These are phyloP conservation scores for Zaprionus taronus DNA, from an alignment of 1,140 invertebrate genomes.

Conservation along the genomic window DNA sequence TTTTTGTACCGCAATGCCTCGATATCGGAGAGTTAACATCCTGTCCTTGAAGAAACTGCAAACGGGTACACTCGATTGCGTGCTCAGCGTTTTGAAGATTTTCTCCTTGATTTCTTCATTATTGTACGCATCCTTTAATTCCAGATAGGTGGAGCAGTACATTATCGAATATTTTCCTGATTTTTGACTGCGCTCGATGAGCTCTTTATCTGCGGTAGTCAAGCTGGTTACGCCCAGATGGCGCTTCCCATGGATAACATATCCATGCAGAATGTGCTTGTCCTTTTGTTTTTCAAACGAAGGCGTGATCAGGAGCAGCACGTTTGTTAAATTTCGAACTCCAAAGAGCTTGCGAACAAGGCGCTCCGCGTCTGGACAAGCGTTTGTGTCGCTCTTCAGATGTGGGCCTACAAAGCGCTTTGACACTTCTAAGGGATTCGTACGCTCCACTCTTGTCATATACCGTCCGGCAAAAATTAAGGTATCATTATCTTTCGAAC, in stretches of 20 bases:
- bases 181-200: not conserved
- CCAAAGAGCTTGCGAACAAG: slow-evolving; percentile 11
- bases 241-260: not conserved
- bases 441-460: slow-evolving; percentile 9
- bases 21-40: not conserved
- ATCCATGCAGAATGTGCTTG: slow-evolving; percentile 8
- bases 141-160: not conserved
- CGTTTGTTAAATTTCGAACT: not conserved
- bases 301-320: slow-evolving; percentile 24
- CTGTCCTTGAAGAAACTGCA: not conserved
- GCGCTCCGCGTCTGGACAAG: not conserved
- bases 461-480: slow-evolving; percentile 12
- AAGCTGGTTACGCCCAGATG: slow-evolving; percentile 32
- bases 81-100: not conserved
- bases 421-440: not conserved
- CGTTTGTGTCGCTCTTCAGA: not conserved
- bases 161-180: not conserved
- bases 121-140: slow-evolving; percentile 1
- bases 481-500: rapidly evolving
- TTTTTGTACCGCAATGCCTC: rapidly evolving
- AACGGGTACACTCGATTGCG: not conserved
- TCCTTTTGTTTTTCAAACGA: not conserved
- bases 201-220: not conserved
- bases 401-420: slow-evolving; percentile 28
- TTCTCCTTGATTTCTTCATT: not conserved